phyloP scores from a whole-genome alignment of 2,888 invertebrate species.

The Mythimna lalbum region DNA sequence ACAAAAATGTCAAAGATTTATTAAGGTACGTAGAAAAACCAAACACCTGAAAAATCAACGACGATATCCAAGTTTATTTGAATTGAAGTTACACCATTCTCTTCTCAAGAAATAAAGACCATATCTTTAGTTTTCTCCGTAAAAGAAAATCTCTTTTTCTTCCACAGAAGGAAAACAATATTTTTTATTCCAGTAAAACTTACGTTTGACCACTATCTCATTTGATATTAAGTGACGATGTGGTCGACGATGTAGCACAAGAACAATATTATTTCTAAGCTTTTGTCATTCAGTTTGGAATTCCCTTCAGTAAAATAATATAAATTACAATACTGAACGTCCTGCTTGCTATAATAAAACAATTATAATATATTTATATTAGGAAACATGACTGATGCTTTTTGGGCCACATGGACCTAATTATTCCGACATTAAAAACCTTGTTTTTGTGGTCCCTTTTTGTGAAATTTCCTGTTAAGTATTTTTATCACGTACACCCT shows the following conservation, averaged over 20 bases:
- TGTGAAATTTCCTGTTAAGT: neutral
- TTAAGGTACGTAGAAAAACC: neutral
- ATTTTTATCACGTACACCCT: neutral
- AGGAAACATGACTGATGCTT: slow-evolving; percentile 1
- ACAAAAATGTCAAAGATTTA: neutral
- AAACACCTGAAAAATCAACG: neutral
- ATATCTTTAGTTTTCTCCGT: neutral
- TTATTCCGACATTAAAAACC: slow-evolving; percentile 11
- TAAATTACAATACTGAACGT: neutral
- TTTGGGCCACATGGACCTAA: slow-evolving; percentile 19
- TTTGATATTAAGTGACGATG: neutral
- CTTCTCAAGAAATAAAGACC: neutral
- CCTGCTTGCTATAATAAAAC: neutral
- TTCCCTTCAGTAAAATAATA: neutral
- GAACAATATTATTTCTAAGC: neutral
- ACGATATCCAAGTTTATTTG: neutral
- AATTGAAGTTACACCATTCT: neutral
- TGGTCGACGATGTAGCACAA: neutral
- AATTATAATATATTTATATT: no score
- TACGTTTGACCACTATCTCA: slow-evolving; percentile 4
- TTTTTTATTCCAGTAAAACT: slow-evolving; percentile 6
- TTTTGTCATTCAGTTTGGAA: neutral
- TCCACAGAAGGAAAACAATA: neutral
- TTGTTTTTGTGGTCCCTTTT: slow-evolving; percentile 1
- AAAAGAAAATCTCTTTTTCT: neutral